phyloP scores from a whole-genome alignment of 2,888 invertebrate genomes.

The Brachypalpus laphriformis region DNA sequence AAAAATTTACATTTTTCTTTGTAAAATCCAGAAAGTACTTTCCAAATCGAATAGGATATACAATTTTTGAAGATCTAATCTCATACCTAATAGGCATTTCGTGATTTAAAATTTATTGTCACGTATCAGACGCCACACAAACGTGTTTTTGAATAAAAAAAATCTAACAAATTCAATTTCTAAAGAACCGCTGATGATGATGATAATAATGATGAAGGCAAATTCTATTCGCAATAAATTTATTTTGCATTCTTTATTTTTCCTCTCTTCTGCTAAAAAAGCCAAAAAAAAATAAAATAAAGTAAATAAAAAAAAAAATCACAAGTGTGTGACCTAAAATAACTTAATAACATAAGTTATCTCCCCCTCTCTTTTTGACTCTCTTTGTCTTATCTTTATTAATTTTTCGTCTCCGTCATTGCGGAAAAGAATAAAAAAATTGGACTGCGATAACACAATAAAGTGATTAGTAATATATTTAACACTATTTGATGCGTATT shows the following conservation, averaged over 20 bases:
- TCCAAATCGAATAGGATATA: constrained; percentile 6
- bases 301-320: constrained; percentile 28
- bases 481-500: not conserved
- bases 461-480: not conserved
- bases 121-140: constrained; percentile 11
- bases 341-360: constrained; percentile 56
- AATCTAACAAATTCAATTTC: constrained; percentile 15
- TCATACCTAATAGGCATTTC: constrained; percentile 11
- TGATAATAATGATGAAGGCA: constrained; percentile 1
- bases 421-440: not conserved
- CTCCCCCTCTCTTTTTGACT: not conserved
- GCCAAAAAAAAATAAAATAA: constrained; percentile 4
- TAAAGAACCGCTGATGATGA: constrained; percentile 21
- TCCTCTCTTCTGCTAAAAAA: not conserved
- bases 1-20: constrained; percentile 26
- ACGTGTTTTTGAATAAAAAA: constrained; percentile 29
- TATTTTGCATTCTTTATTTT: constrained; percentile 3
- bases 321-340: constrained; percentile 54
- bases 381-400: not conserved
- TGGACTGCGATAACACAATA: not conserved
- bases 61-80: not conserved
- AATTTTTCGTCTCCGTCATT: constrained; percentile 14
- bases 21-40: not conserved
- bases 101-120: constrained; percentile 40
- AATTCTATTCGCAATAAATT: constrained; percentile 26